Evolutionary conservation across 2,113 vertebrate species (phyloP), one percentile per base, ranked within the genome.

Genomic region (Hyla sarda): DNA sequence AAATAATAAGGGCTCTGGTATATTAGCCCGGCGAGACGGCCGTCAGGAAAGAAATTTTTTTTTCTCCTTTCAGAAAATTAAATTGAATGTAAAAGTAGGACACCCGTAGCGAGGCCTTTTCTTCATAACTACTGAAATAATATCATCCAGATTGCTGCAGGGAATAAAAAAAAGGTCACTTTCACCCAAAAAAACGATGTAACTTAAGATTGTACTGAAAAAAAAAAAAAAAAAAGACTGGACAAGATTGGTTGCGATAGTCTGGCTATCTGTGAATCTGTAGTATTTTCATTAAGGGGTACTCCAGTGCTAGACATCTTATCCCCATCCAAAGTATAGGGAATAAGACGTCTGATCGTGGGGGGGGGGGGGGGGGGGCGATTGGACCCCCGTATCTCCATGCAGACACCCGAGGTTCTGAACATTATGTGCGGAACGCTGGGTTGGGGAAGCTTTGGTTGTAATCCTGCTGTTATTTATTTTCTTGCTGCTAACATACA

Each of bases 101-200:
- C 72, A 48, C n/a, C 37, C 10, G 9, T 13, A 19, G 19, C 0
- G 69, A 56, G 32, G 17, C 3, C 25, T 71, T 74, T 73, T 52
- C 41, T 48, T 48, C 16, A 62, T 30, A 82, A 17, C 30, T 74
- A 17, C 32, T 41, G 30, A 74, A 74, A 83, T 74, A 83, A 84
- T 75, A 52, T 54, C 52, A 74, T 60, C 69, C 32, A 60, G 9
- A 75, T 84, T 60, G 13, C 71, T 60, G 32, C 12, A 21, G 13
- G 52, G 37, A 56, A 56, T 25, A 48, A 58, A 34, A 48, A 83
- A 41, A 54, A 83, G 50, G 67, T 83, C 82, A 83, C 50, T n/a
- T 52, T 83, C 50, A n/a, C 45, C 30, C 62, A 72, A 13, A 72
- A 13, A 72, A 67, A 25, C 37, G 25, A 72, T 72, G 17, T 23